Conservation (phyloP, 23 tunicate species). For the Diplosoma virens region DNA sequence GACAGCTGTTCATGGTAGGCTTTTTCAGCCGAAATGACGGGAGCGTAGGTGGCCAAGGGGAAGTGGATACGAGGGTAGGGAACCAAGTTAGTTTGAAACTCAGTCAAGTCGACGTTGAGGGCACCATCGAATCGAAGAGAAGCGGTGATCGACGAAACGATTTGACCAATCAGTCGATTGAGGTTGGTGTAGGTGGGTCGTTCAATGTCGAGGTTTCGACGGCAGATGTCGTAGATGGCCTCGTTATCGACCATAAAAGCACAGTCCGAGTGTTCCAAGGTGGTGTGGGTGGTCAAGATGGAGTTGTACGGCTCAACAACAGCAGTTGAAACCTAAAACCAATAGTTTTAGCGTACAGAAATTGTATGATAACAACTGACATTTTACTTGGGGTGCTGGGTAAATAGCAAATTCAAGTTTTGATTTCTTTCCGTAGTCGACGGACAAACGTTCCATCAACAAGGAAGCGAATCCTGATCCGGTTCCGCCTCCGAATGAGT, state of each 20-base stretch:
- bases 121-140: slow-evolving; percentile 92
- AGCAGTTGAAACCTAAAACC: slow-evolving; percentile 71
- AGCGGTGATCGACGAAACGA: slow-evolving; percentile 94
- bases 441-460: slow-evolving; percentile 93
- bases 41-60: slow-evolving; percentile 90
- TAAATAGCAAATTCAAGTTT: slow-evolving; percentile 95
- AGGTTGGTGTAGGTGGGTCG: slow-evolving; percentile 96
- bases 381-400: slow-evolving; percentile 97
- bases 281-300: slow-evolving; percentile 96
- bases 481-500: slow-evolving; percentile 97
- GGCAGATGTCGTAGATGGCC: slow-evolving; percentile 99
- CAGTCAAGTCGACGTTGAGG: slow-evolving; percentile 86
- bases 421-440: slow-evolving; percentile 99
- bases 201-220: slow-evolving; percentile 91
- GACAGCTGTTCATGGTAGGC: slow-evolving; percentile 97
- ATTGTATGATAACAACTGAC: background rate
- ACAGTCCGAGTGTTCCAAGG: slow-evolving; percentile 99
- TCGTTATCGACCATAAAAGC: slow-evolving; percentile 99
- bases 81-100: slow-evolving; percentile 99
- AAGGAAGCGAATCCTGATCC: slow-evolving; percentile 98
- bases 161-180: slow-evolving; percentile 90
- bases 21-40: slow-evolving; percentile 72
- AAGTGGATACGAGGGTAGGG: slow-evolving; percentile 99
- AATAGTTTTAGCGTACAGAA: background rate
- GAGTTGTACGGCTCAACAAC: slow-evolving; percentile 97